These are phyloP conservation scores for Cactoblastis cactorum DNA, from an alignment of 2,888 invertebrate species.

Conservation along the genomic window DNA sequence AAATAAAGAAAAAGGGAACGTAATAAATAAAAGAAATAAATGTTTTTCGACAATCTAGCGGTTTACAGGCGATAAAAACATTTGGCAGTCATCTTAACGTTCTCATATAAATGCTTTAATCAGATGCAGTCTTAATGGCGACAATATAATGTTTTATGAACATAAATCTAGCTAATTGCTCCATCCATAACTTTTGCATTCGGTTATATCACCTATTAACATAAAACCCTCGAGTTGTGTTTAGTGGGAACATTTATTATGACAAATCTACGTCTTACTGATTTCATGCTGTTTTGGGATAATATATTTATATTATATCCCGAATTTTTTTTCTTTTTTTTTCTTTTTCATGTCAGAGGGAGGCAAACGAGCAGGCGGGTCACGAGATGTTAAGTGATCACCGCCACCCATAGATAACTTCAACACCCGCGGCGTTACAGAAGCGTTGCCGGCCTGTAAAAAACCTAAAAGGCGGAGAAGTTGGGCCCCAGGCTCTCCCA, in stretches of 20 bases:
- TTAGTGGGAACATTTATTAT: background rate
- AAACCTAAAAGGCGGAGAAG: no score
- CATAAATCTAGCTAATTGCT: slow-evolving; percentile 12
- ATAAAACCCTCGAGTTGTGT: background rate
- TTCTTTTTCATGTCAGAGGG: no score
- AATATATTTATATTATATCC: no score
- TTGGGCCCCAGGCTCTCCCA: no score
- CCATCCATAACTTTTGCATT: slow-evolving; percentile 11
- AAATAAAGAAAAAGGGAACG: background rate
- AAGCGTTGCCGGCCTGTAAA: no score
- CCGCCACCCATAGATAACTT: no score
- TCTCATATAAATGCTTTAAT: slow-evolving; percentile 2
- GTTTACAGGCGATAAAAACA: background rate
- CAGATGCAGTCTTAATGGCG: slow-evolving; percentile 11
- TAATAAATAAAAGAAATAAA: background rate
- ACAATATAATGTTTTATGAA: slow-evolving; percentile 11
- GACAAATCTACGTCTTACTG: background rate
- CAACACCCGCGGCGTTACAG: no score
- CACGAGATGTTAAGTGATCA: no score
- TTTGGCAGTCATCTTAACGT: background rate
- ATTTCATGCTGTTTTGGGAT: no score
- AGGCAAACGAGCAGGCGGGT: no score
- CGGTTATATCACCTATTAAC: slow-evolving; percentile 12
- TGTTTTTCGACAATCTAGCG: background rate
- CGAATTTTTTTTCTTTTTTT: no score